These are phyloP conservation scores for Drosophila cognata DNA, from an alignment of 2,888 invertebrate genomes.

Conservation along the genomic window DNA sequence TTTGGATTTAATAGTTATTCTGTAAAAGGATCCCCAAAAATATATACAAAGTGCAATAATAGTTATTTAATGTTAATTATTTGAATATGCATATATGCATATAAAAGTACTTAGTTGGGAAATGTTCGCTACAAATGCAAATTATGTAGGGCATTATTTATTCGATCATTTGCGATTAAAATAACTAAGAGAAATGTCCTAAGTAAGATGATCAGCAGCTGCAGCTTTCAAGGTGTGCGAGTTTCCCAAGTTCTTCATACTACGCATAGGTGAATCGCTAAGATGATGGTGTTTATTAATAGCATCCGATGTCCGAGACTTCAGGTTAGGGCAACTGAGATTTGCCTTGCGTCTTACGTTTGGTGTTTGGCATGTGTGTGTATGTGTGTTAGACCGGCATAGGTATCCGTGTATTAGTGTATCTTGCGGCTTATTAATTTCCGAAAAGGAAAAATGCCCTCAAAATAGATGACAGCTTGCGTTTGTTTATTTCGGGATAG, in stretches of 20 bases:
- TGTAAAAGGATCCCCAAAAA: conserved; percentile 1
- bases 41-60: background rate
- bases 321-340: conserved; percentile 66
- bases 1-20: conserved; percentile 3
- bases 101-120: background rate
- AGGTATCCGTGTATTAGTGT: conserved; percentile 22
- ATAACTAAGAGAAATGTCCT: background rate
- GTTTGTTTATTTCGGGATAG: conserved; percentile 54
- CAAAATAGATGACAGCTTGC: conserved; percentile 49
- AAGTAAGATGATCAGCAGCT: conserved; percentile 34
- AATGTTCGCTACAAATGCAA: background rate
- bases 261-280: conserved; percentile 56
- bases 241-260: conserved; percentile 48
- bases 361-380: conserved; percentile 26
- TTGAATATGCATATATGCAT: background rate
- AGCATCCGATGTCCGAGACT: conserved; percentile 56
- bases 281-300: conserved; percentile 58
- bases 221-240: conserved; percentile 60
- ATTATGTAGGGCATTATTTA: conserved; percentile 20
- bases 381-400: conserved; percentile 19
- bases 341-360: conserved; percentile 42
- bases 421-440: conserved; percentile 54
- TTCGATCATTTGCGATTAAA: conserved; percentile 10
- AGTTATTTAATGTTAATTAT: background rate
- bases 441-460: conserved; percentile 61